Percentiles rank a stretch among this genome's conserved stretches.
Evolutionary conservation across 2,888 invertebrate genomes (phyloP).

Genomic region (Pseudococcus jackbeardsleyi): DNA sequence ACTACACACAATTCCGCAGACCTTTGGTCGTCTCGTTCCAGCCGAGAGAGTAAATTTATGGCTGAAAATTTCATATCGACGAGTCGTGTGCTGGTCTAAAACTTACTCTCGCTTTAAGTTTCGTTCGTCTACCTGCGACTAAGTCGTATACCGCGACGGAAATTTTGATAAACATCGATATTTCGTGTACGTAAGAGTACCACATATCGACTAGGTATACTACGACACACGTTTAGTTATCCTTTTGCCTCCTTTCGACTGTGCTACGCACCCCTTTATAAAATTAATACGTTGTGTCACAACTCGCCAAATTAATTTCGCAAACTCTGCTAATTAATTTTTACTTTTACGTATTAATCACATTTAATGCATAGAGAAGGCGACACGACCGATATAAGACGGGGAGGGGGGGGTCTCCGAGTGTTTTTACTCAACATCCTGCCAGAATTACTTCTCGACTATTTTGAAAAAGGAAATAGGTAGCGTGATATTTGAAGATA

Average conservation of each 20-base stretch:
- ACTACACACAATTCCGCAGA: neutral
- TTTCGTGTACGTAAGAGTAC: neutral
- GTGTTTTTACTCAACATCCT: constrained; percentile 13
- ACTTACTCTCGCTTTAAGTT: neutral
- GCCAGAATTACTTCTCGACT: neutral
- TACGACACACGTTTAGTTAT: neutral
- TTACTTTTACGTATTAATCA: constrained; percentile 41
- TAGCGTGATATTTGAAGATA: neutral
- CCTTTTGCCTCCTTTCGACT: neutral
- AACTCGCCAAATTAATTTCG: constrained; percentile 45
- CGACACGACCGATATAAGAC: neutral
- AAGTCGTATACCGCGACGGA: too few relatives aligned
- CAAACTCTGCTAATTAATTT: constrained; percentile 36
- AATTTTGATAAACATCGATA: constrained; percentile 30
- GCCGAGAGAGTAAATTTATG: neutral
- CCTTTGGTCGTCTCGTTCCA: neutral
- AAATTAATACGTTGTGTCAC: constrained; percentile 30
- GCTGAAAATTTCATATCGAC: constrained; percentile 16
- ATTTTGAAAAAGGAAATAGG: neutral
- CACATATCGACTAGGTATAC: too few relatives aligned
- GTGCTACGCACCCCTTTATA: neutral
- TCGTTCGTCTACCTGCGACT: neutral
- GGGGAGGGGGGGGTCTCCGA: neutral
- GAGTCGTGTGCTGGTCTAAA: neutral
- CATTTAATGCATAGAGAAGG: constrained; percentile 15